A percentile compares a stretch with the other conserved stretches of the same genome.
phyloP scores from a whole-genome alignment of 2,113 vertebrate species.

The Gadus chalcogrammus region DNA sequence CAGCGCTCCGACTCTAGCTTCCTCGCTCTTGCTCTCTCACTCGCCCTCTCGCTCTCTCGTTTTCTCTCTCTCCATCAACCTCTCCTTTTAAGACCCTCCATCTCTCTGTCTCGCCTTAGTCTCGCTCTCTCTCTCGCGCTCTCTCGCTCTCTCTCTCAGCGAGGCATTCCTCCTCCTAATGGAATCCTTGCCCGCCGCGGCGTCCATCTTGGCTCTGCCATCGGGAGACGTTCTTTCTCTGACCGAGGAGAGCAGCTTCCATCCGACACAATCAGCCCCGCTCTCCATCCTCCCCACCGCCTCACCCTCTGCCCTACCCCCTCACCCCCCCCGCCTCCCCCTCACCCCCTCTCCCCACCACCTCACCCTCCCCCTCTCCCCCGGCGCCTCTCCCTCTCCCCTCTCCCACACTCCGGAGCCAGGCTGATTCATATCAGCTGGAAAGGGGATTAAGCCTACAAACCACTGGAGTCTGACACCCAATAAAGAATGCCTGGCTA shows the following conservation, averaged over 20 bases:
- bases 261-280: neutral
- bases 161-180: slow-evolving; percentile 56
- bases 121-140: neutral
- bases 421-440: neutral
- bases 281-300: slow-evolving; percentile 2
- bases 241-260: too few species aligned
- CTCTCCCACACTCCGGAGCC: neutral
- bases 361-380: neutral
- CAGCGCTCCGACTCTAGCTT: slow-evolving; percentile 25
- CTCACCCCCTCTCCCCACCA: neutral
- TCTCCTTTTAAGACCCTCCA: neutral
- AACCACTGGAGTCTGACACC: too few species aligned
- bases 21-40: neutral
- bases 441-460: too few species aligned
- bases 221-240: too few species aligned
- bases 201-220: too few species aligned
- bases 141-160: neutral
- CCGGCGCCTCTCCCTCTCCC: neutral
- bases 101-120: neutral
- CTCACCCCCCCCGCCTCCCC: neutral
- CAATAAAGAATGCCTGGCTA: too few species aligned
- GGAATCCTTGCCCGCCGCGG: slow-evolving; percentile 26
- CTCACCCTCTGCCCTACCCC: neutral
- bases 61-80: neutral
- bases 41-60: neutral